These are phyloP conservation scores for Actenoides lindsayi DNA, from an alignment of 2,113 vertebrate species.

Conservation along the genomic window DNA sequence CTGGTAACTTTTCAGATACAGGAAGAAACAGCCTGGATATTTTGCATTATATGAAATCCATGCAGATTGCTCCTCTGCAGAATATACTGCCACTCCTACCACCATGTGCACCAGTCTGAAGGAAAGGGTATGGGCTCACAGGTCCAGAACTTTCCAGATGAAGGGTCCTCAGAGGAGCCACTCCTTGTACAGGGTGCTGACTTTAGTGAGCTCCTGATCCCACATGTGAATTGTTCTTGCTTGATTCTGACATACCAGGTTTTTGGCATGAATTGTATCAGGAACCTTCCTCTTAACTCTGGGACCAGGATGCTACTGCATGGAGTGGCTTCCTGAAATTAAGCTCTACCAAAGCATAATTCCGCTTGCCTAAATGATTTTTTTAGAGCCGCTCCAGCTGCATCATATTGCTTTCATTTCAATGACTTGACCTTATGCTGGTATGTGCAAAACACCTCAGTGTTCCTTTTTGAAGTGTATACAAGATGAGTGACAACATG, in stretches of 20 bases:
- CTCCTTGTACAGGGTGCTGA: neutral
- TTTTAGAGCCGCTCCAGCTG: neutral
- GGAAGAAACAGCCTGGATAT: neutral
- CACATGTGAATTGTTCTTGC: accelerated
- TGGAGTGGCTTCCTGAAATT: neutral
- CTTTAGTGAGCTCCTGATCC: neutral
- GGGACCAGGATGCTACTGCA: neutral
- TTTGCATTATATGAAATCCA: neutral
- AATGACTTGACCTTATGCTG: neutral
- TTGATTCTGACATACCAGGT: neutral
- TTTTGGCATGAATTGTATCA: neutral
- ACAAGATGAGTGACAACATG: neutral
- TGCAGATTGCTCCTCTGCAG: neutral
- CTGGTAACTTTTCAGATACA: neutral
- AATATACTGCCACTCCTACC: neutral
- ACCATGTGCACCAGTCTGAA: neutral
- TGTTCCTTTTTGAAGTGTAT: neutral
- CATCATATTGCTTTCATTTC: neutral
- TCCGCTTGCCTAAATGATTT: neutral
- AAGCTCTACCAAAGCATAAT: neutral
- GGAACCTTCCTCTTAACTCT: neutral
- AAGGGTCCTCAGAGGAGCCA: neutral
- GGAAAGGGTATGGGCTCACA: accelerated
- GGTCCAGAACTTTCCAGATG: neutral
- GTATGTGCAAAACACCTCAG: neutral